Evolutionary conservation across 2,797 vertebrate genomes (phyloP).

Genomic region (Cephalopachus bancanus): DNA sequence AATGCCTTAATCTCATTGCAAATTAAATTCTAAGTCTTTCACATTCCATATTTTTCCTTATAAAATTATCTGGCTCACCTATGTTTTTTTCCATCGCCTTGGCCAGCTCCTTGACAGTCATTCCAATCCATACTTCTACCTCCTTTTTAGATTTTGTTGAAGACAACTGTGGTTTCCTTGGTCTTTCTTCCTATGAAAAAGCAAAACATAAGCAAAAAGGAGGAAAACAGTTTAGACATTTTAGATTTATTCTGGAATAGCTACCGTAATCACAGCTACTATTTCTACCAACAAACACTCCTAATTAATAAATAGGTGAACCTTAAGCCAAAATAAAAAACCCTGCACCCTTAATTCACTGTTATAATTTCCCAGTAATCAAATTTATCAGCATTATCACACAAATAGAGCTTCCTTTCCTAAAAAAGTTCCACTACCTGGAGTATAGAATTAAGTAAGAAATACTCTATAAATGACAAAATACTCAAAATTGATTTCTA

Average conservation of each 20-base stretch:
- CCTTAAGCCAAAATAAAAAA: constrained; percentile 22
- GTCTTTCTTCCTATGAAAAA: constrained; percentile 86
- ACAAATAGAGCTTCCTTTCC: constrained; percentile 37
- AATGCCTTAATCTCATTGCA: constrained; percentile 26
- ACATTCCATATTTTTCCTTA: background rate
- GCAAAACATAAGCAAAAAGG: constrained; percentile 26
- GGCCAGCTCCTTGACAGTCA: constrained; percentile 94
- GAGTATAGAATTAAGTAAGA: constrained; percentile 11
- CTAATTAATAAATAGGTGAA: constrained; percentile 41
- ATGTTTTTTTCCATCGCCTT: constrained; percentile 94
- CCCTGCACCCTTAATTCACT: constrained; percentile 22
- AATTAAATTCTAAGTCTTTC: background rate
- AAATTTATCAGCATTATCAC: constrained; percentile 29
- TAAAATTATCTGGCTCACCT: constrained; percentile 88
- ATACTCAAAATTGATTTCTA: constrained; percentile 52
- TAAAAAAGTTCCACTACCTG: background rate
- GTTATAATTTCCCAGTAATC: constrained; percentile 10
- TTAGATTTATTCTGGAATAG: constrained; percentile 59
- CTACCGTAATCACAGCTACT: constrained; percentile 2
- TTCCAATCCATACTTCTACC: constrained; percentile 93
- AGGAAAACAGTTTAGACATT: constrained; percentile 50
- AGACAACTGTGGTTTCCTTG: constrained; percentile 82
- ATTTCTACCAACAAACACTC: constrained; percentile 42
- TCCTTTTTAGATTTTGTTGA: constrained; percentile 87
- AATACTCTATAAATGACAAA: constrained; percentile 49